A percentile compares a stretch with the other conserved stretches of the same genome.
Conservation (phyloP, 2,888 invertebrate genomes). For the Parnassius apollo region DNA sequence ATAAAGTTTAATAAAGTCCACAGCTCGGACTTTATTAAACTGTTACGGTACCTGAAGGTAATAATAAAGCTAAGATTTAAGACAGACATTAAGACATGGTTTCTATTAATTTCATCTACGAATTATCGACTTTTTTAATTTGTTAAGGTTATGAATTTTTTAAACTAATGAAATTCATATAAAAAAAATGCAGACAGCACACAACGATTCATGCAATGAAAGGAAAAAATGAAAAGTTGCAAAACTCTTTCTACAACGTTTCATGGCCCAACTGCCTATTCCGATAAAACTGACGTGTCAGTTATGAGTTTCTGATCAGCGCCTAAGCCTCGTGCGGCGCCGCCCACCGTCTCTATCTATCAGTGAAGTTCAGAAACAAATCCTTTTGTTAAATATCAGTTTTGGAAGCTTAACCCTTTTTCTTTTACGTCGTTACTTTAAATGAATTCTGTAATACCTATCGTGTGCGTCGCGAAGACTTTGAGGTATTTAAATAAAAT, state of each 20-base stretch:
- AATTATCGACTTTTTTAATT: no score
- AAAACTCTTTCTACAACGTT: constrained; percentile 17
- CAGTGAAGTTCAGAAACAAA: constrained; percentile 38
- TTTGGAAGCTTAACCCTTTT: constrained; percentile 26
- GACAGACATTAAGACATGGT: no score
- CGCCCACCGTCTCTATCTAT: constrained; percentile 47
- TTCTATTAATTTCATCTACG: no score
- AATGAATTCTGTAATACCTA: constrained; percentile 12
- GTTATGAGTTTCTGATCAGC: constrained; percentile 71
- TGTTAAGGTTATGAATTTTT: no score
- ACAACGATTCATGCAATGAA: constrained; percentile 14
- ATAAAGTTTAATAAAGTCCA: no score
- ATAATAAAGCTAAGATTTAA: no score
- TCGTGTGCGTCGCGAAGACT: constrained; percentile 1
- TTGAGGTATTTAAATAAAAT: no score
- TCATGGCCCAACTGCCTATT: constrained; percentile 51
- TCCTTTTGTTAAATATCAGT: constrained; percentile 28
- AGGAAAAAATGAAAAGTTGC: constrained; percentile 21
- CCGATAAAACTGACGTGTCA: constrained; percentile 74
- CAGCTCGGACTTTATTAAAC: no score
- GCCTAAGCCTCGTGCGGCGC: constrained; percentile 47
- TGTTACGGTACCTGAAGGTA: no score
- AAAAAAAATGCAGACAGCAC: constrained; percentile 4
- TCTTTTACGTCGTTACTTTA: constrained; percentile 20
- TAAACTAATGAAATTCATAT: not conserved